Conservation (phyloP, 1,140 invertebrate genomes). For the Leptoteleia sp. region DNA sequence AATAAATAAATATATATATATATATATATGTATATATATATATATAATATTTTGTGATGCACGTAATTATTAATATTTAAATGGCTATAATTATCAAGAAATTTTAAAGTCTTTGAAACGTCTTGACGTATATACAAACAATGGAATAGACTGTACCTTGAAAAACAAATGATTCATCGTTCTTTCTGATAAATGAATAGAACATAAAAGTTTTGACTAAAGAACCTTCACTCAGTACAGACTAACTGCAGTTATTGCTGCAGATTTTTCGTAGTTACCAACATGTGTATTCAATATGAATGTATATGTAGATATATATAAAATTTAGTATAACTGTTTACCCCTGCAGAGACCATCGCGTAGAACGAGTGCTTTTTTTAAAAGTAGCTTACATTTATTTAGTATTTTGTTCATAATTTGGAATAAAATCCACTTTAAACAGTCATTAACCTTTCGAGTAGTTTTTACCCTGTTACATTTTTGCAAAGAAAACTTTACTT, state of each 20-base stretch:
- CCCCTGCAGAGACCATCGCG: background rate
- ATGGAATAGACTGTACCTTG: background rate
- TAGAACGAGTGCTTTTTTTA: background rate
- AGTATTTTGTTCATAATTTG: too few relatives aligned
- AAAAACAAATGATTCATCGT: slow-evolving; percentile 12
- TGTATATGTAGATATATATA: slow-evolving; percentile 13
- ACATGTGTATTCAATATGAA: slow-evolving; percentile 26
- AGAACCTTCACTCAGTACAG: slow-evolving; percentile 39
- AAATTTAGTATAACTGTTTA: slow-evolving; percentile 14
- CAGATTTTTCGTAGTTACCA: slow-evolving; percentile 23
- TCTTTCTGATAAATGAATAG: slow-evolving; percentile 24
- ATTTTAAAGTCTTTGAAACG: too few relatives aligned
- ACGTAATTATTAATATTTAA: too few relatives aligned
- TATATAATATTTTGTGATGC: too few relatives aligned
- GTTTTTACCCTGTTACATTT: background rate
- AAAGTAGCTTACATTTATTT: background rate
- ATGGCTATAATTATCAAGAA: too few relatives aligned
- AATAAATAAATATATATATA: too few relatives aligned
- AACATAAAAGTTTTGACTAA: slow-evolving; percentile 17
- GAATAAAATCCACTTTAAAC: background rate
- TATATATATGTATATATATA: too few relatives aligned
- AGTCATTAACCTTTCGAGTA: slow-evolving; percentile 10
- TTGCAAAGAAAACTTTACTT: slow-evolving; percentile 1
- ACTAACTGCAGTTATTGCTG: slow-evolving; percentile 32
- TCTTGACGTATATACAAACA: too few relatives aligned